phyloP scores from a whole-genome alignment of 2,888 invertebrate species.

The Rhodophaea formosa region DNA sequence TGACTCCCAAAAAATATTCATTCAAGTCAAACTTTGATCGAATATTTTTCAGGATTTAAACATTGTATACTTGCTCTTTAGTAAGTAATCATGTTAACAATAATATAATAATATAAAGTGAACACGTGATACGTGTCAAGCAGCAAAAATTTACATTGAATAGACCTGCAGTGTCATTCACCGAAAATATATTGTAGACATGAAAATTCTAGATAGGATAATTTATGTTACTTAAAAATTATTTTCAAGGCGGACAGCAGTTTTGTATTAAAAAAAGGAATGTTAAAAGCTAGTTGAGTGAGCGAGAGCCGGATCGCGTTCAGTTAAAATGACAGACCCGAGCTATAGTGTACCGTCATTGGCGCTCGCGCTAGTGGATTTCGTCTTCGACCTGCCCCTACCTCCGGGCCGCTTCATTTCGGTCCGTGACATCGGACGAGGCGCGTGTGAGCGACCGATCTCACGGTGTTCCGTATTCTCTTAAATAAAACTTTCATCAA shows the following conservation, averaged over 20 bases:
- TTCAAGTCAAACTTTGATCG: background rate
- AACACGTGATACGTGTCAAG: background rate
- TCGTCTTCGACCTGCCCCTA: constrained; percentile 30
- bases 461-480: constrained; percentile 16
- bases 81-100: too few relatives aligned
- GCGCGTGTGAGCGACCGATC: constrained; percentile 38
- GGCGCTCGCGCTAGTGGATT: constrained; percentile 51
- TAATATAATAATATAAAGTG: background rate
- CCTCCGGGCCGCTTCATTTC: constrained; percentile 49
- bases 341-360: constrained; percentile 54
- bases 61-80: too few relatives aligned
- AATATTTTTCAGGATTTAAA: background rate
- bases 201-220: background rate
- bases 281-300: background rate
- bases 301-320: constrained; percentile 56
- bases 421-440: constrained; percentile 51
- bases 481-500: constrained; percentile 33
- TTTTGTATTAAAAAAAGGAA: constrained; percentile 8
- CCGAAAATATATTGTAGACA: background rate
- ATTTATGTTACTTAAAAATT: background rate
- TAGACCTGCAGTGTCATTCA: background rate
- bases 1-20: constrained; percentile 24
- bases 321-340: constrained; percentile 62
- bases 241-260: background rate
- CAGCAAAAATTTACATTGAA: constrained; percentile 7